Evolutionary conservation across 2,113 vertebrate species (phyloP).

Genomic region (Tauraco erythrolophus): DNA sequence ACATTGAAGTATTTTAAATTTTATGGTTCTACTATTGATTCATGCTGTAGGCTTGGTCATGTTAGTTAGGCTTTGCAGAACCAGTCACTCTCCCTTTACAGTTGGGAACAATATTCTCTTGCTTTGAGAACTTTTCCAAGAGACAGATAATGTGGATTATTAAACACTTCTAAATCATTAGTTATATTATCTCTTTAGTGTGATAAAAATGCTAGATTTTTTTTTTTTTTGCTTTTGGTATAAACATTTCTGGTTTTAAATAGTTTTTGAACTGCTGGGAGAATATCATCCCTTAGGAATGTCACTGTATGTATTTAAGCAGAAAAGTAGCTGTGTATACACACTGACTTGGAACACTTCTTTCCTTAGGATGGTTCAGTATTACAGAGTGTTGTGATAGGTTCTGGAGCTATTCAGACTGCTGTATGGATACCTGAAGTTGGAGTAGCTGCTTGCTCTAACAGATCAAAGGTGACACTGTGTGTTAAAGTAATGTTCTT

Average conservation of each 20-base stretch:
- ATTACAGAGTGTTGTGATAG: slow-evolving; percentile 92
- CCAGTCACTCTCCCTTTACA: background rate
- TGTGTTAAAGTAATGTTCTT: background rate
- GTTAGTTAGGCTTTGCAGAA: background rate
- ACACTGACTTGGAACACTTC: background rate
- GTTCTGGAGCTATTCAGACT: slow-evolving; percentile 93
- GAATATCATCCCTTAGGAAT: background rate
- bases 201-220: background rate
- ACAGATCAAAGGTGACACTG: slow-evolving; percentile 91
- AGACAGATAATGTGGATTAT: background rate
- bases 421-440: slow-evolving; percentile 97
- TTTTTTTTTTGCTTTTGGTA: background rate
- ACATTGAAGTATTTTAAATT: background rate
- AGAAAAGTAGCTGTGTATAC: background rate
- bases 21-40: background rate
- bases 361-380: slow-evolving; percentile 90
- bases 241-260: background rate
- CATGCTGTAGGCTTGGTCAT: background rate
- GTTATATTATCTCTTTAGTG: background rate
- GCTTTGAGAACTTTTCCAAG: background rate
- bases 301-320: background rate
- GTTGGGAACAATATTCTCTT: background rate
- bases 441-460: slow-evolving; percentile 94
- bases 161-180: background rate
- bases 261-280: background rate